A percentile compares a stretch with the other conserved stretches of the same genome.
Evolutionary conservation across 2,888 invertebrate genomes (phyloP).

Genomic region (Platycheirus albimanus): DNA sequence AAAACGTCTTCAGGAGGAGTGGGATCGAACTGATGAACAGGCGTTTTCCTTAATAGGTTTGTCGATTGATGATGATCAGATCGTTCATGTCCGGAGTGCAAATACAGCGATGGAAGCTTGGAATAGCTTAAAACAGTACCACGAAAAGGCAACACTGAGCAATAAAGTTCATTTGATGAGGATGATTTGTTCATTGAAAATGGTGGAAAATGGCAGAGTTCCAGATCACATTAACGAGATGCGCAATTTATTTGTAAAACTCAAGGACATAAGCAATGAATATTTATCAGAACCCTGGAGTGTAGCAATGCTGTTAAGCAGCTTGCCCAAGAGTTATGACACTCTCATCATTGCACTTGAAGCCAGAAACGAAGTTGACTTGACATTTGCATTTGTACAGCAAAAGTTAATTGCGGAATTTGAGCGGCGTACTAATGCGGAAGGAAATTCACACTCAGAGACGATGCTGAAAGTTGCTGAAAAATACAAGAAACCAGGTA

Average conservation of each 20-base stretch:
- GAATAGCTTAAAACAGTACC: neutral
- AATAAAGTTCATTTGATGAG: slow-evolving; percentile 52
- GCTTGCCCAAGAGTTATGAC: slow-evolving; percentile 50
- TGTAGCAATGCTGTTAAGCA: slow-evolving; percentile 38
- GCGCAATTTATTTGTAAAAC: slow-evolving; percentile 32
- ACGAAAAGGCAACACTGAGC: slow-evolving; percentile 14
- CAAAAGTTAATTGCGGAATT: neutral
- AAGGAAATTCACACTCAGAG: neutral
- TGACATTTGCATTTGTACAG: neutral
- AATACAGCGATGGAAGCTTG: neutral
- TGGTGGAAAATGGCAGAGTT: slow-evolving; percentile 36
- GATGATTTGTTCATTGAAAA: slow-evolving; percentile 45
- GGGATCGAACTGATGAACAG: too few species aligned
- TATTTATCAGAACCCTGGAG: slow-evolving; percentile 33
- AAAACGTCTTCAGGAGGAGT: too few species aligned
- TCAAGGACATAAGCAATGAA: slow-evolving; percentile 41
- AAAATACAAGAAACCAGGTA: neutral
- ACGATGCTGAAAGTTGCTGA: slow-evolving; percentile 1
- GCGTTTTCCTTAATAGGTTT: too few species aligned
- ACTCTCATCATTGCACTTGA: slow-evolving; percentile 43
- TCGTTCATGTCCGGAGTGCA: neutral
- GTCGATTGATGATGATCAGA: too few species aligned
- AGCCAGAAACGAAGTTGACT: neutral
- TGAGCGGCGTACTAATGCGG: neutral
- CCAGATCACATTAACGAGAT: slow-evolving; percentile 36